Evolutionary conservation across 2,888 invertebrate genomes (phyloP).

Genomic region (Chaetogeoica ovagalla): DNA sequence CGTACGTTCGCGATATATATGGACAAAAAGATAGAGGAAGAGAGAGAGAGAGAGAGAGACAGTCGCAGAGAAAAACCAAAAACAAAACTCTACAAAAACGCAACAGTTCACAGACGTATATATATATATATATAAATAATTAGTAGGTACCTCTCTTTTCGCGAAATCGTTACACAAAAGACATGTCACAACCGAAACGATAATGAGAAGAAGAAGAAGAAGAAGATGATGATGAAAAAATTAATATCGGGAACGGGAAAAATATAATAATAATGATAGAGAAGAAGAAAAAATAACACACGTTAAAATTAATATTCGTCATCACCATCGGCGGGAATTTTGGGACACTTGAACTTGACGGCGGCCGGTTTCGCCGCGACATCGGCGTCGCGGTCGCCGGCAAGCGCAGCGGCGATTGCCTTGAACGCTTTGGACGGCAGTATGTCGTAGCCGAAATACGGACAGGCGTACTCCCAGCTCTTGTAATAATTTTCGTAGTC

Average conservation of each 20-base stretch:
- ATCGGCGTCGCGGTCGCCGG: constrained; percentile 56
- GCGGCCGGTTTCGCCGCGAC: constrained; percentile 35
- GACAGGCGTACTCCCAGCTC: constrained; percentile 61
- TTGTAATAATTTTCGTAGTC: constrained; percentile 65
- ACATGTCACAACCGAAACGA: constrained; percentile 1
- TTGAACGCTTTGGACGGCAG: constrained; percentile 67
- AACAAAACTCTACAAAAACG: constrained; percentile 7
- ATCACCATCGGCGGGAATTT: constrained; percentile 60
- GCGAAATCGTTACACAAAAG: constrained; percentile 27
- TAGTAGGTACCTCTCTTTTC: constrained; percentile 24
- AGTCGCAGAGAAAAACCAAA: background rate
- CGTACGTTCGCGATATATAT: background rate
- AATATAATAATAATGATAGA: too few species aligned
- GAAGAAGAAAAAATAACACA: background rate
- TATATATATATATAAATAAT: too few species aligned
- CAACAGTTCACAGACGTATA: constrained; percentile 47
- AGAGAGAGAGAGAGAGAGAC: background rate
- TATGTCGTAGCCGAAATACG: constrained; percentile 61
- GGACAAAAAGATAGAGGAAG: background rate
- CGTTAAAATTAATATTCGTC: background rate
- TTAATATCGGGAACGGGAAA: too few species aligned
- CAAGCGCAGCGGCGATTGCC: constrained; percentile 59
- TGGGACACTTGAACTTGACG: constrained; percentile 63
- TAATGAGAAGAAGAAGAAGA: too few species aligned
- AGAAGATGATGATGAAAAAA: too few species aligned